A percentile compares a stretch with the other conserved stretches of the same genome.
These are phyloP conservation scores for Procambarus clarkii DNA, from an alignment of 1,140 invertebrate species.

Conservation along the genomic window DNA sequence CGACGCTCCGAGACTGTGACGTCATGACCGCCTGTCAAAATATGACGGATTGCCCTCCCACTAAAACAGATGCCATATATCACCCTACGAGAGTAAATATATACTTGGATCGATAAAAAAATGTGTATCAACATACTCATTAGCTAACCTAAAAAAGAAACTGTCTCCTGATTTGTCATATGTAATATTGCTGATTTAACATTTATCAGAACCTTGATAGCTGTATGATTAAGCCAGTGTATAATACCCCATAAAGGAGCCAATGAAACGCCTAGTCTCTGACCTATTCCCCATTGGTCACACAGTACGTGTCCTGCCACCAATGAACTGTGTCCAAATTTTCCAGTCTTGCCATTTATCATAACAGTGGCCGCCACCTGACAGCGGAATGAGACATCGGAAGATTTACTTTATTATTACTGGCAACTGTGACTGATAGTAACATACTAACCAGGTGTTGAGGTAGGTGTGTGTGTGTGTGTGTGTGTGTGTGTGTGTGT, in stretches of 20 bases:
- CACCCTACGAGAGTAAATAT: background rate
- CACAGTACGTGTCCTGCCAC: slow-evolving; percentile 17
- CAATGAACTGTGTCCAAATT: slow-evolving; percentile 41
- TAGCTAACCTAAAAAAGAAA: background rate
- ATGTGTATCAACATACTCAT: background rate
- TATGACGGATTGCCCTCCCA: slow-evolving; percentile 61
- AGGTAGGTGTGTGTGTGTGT: background rate
- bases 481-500: background rate
- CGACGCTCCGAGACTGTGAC: slow-evolving; percentile 24
- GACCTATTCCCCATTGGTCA: slow-evolving; percentile 46
- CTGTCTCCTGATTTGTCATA: background rate
- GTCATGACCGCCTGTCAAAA: slow-evolving; percentile 58
- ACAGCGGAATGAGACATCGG: slow-evolving; percentile 32
- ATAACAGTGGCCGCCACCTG: background rate
- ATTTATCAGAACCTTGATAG: background rate
- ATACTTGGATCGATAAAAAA: background rate
- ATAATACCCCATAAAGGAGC: background rate
- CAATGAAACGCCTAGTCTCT: slow-evolving; percentile 1
- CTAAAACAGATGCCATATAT: slow-evolving; percentile 55
- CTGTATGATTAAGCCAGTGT: background rate
- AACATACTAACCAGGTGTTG: background rate
- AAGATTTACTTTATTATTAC: background rate
- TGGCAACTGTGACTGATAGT: background rate
- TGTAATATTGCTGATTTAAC: background rate
- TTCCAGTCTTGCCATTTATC: slow-evolving; percentile 13